phyloP scores from a whole-genome alignment of 2,888 invertebrate genomes.

The Thereva unica region DNA sequence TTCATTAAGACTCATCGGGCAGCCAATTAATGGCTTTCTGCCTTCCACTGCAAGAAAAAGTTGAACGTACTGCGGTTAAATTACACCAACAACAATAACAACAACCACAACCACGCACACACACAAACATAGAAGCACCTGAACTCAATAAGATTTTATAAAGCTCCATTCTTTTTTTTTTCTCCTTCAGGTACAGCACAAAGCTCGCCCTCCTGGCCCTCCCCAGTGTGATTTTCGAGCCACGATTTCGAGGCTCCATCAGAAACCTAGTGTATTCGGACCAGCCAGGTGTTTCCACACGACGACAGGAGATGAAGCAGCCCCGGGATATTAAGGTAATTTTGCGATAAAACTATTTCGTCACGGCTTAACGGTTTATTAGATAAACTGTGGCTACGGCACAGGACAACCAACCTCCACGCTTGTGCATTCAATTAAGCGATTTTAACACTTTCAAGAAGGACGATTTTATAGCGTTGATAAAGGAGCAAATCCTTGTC shows the following conservation, averaged over 20 bases:
- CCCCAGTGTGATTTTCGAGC: constrained; percentile 91
- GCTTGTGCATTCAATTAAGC: too few relatives aligned
- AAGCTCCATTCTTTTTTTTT: constrained; percentile 18
- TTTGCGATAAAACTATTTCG: not conserved
- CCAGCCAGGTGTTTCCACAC: constrained; percentile 73
- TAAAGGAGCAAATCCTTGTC: too few relatives aligned
- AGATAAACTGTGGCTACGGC: too few relatives aligned
- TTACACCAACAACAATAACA: not conserved
- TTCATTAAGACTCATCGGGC: too few relatives aligned
- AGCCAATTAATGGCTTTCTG: too few relatives aligned
- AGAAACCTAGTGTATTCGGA: constrained; percentile 90
- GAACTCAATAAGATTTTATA: not conserved
- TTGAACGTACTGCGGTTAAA: not conserved
- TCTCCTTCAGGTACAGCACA: constrained; percentile 70
- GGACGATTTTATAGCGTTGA: too few relatives aligned
- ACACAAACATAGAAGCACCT: not conserved
- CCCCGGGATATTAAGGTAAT: constrained; percentile 78
- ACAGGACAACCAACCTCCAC: too few relatives aligned
- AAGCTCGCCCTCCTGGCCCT: constrained; percentile 83
- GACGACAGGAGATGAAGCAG: constrained; percentile 83
- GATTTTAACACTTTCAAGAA: too few relatives aligned
- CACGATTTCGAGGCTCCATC: constrained; percentile 86
- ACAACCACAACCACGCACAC: too few relatives aligned
- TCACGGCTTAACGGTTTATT: too few relatives aligned
- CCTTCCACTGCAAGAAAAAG: too few relatives aligned